Evolutionary conservation across 2,113 vertebrate species (phyloP), one percentile per base, ranked within the genome.

Genomic region (Rhea americana): DNA sequence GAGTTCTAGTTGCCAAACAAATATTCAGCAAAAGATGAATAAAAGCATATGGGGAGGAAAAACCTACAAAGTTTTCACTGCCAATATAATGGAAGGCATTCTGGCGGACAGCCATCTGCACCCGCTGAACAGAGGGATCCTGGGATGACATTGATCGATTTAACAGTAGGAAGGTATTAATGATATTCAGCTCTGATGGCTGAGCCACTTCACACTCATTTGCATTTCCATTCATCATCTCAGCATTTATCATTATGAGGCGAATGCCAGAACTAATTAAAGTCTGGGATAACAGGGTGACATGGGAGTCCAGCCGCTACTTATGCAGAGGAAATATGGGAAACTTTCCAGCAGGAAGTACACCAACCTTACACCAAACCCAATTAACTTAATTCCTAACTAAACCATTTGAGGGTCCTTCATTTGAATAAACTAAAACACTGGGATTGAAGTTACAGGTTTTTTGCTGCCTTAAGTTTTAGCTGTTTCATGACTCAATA

Each of bases 191-290:
- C 95, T 97, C 98, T 98, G 98, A 98, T 97, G 98, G 98, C 98
- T 97, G 98, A 97, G 98, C 98, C 98, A 98, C 98, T 98, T 98
- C 98, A 97, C 98, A 98, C 96, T 97, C 98, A 99, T 99, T 99
- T 99, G 98, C 98, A 98, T 99, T 98, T 98, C 97, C 98, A 99
- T 99, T 99, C 98, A 99, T 99, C 99, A 99, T 98, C 98, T 97
- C 98, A 95, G 98, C 98, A 98, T 99, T 99, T 98, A 98, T 99
- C 99, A 98, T 98, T 98, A 98, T 98, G 98, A 98, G 97, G 97
- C 95, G 97, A 98, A 98, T 98, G 99, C 99, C 99, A 99, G 98
- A 98, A 99, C 98, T 99, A 99, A 99, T 99, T 99, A 99, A 99
- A 99, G 98, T 99, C 98, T 97, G 96, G 96, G 98, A 98, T 99